Conservation (phyloP, 2,113 vertebrate genomes). For the Machaerirhynchus nigripectus region DNA sequence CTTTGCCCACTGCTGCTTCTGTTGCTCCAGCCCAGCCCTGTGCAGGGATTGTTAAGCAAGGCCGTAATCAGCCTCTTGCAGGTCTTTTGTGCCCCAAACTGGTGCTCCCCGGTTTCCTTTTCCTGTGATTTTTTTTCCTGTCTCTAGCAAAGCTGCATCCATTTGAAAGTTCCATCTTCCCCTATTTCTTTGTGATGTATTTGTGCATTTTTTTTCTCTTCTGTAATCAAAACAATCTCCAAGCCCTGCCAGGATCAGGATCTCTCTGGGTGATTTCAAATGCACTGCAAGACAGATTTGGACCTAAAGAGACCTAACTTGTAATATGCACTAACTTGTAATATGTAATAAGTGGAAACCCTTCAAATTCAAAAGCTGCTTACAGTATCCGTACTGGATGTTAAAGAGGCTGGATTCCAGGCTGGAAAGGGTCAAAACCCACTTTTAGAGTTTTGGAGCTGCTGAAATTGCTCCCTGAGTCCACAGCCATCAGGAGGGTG, state of each 20-base stretch:
- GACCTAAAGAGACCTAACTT: not conserved
- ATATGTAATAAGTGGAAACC: not conserved
- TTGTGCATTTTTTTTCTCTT: not conserved
- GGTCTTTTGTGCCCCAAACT: not conserved
- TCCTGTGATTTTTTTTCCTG: not conserved
- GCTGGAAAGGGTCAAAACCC: not conserved
- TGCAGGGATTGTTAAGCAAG: not conserved
- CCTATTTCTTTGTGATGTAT: not conserved
- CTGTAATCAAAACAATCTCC: not conserved
- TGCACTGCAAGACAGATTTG: not conserved
- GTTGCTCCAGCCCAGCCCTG: not conserved
- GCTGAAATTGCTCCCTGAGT: not conserved
- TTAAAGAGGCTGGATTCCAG: not conserved
- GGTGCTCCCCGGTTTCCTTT: not conserved
- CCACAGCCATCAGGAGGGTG: not conserved
- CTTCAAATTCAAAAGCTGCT: not conserved
- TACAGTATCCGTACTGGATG: not conserved
- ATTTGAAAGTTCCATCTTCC: not conserved
- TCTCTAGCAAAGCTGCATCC: not conserved
- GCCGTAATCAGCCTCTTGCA: not conserved
- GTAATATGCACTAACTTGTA: not conserved
- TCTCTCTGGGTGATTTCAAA: not conserved
- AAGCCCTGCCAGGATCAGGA: not conserved
- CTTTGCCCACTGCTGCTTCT: not conserved
- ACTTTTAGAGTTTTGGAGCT: not conserved